Evolutionary conservation across 2,888 invertebrate species (phyloP), one percentile per base, ranked within the genome.

Genomic region (Ptychoptera contaminata): DNA sequence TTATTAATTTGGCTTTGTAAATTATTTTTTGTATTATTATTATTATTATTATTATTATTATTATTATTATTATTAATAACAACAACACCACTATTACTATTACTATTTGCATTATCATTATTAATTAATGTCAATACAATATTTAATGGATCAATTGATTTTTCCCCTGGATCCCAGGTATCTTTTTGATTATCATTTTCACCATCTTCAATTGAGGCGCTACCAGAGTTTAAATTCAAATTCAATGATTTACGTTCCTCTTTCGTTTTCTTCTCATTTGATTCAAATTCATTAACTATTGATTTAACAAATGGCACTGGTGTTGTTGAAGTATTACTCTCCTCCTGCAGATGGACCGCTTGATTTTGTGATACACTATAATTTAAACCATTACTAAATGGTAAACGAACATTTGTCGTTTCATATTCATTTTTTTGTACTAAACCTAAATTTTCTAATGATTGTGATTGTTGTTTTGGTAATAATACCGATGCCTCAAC

Each of bases 311-410:
- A 77, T 16, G 72, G 69, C 40, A 69, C 67, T 35, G 12, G 3
- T 51, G 60, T 49, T 52, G 59, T 52, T 55, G 46, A 35, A 48
- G 42, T 40, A 45, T 42, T 45, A 10, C 53, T 54, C 44, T 70
- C 71, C 49, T 77, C 74, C 52, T 83, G 82, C 51, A 90, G 70
- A 55, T 87, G 79, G 49, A 88, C 78, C 55, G 88, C 86, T 70
- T 87, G 84, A 65, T 90, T 90, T 55, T 87, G 90, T 39, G 90
- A 88, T 29, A 90, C 88, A 61, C 87, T 87, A 65, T 90, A 90
- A 52, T 82, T 80, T 55, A 82, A 77, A 34, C 88, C 90, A 62
- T 83, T 83, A 55, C 81, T 82, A 60, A 83, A 87, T 2, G 87
- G 85, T 75, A 87, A 80, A 50, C 87, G 70, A 60, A 85, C 79